These are phyloP conservation scores for Phengaris alcon DNA, from an alignment of 2,888 invertebrate genomes.

Conservation along the genomic window DNA sequence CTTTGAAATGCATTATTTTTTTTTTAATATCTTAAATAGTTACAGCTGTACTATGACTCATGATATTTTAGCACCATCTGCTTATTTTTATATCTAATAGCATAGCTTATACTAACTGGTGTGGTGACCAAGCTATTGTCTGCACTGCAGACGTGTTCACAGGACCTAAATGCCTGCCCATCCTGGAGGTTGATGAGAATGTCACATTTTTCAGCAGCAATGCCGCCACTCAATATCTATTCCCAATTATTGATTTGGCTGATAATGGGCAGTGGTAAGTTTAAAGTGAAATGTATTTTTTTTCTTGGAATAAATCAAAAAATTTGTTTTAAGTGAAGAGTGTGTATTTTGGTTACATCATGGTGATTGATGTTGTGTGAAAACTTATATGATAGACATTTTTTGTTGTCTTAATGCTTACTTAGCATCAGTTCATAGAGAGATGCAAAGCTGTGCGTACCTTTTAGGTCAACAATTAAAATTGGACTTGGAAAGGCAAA, in stretches of 20 bases:
- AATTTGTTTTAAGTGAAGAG: too few relatives aligned
- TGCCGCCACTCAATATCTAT: constrained; percentile 83
- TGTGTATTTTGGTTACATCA: too few relatives aligned
- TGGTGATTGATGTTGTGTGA: too few relatives aligned
- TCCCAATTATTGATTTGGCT: constrained; percentile 67
- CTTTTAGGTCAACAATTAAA: too few relatives aligned
- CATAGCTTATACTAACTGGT: constrained; percentile 27
- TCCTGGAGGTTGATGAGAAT: constrained; percentile 81
- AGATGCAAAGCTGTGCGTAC: too few relatives aligned
- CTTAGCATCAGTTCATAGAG: too few relatives aligned
- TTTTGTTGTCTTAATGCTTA: too few relatives aligned
- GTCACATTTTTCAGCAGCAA: constrained; percentile 84
- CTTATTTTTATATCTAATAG: not conserved
- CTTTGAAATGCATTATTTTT: too few relatives aligned
- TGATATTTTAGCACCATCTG: not conserved
- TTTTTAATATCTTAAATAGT: not conserved
- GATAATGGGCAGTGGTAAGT: constrained; percentile 60
- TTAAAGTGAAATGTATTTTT: not conserved
- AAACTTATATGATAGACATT: too few relatives aligned
- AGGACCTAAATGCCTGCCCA: constrained; percentile 82
- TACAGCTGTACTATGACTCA: not conserved
- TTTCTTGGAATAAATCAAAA: too few relatives aligned
- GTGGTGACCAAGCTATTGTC: constrained; percentile 44
- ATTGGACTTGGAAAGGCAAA: too few relatives aligned
- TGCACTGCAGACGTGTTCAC: constrained; percentile 66